Base-by-base conservation (phyloP, 2,888 invertebrate genomes). In the Pandemis heparana region DNA sequence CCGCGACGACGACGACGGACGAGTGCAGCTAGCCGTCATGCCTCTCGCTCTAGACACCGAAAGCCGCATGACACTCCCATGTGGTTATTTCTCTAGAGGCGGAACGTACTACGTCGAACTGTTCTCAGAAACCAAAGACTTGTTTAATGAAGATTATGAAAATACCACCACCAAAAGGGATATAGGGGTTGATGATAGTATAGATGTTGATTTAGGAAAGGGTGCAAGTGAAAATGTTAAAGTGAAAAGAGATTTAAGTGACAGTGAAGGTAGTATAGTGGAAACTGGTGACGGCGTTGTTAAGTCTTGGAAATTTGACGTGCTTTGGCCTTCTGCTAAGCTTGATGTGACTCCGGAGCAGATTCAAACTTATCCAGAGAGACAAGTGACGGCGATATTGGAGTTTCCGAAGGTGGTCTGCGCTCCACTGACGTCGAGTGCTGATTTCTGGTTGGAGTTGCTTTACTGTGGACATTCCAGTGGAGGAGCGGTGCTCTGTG, bases 251-350 rank as follows among this genome's bases (percentile, higher is more conserved):
- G 91, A 88, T 75, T 79, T 85, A 46, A 73, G 51, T 51, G 82
- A 82, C 18, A 77, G 76, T 75, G 89, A 88, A n/a, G 91, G 90
- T 14, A 89, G 85, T 71, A 78, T 94, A 1, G 85, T 92, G 80
- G 93, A 93, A 77, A 91, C 91, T 12, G 89, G 90, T 61, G 92
- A 92, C 53, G 92, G 89, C 79, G 81, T 91, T 39, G 89, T 94
- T 8, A 94, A 94, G 63, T 92, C 95, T 3, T 95, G 95, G 90
- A 95, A 96, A 74, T 95, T 98, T 81, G 97, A 98, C 81, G 97
- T 98, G 7, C 95, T 97, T 88, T 98, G 98, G 98, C 97, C 98
- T 7, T 95, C 95, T 74, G 97, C 97, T 0, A 95, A 95, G 76
- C 88, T 98, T 79, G 95, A 96, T 67, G 95, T 97, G 65, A 96